Percentiles rank a stretch among this genome's conserved stretches.
Conservation (phyloP, 1,140 invertebrate species). For the Orussus abietinus region DNA sequence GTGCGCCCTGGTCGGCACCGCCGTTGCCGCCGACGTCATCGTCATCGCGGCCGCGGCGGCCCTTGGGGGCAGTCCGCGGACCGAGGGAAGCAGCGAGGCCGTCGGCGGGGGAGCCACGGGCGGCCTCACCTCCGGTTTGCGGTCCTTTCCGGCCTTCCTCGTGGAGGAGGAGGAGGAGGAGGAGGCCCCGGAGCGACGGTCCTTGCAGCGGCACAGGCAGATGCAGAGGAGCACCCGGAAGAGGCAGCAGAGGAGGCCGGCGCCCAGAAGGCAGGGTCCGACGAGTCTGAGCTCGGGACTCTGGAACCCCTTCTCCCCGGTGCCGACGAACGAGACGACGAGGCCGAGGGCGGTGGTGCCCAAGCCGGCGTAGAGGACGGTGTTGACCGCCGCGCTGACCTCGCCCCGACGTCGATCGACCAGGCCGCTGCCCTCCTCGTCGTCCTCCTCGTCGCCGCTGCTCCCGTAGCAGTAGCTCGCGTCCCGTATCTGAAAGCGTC, state of each 20-base stretch:
- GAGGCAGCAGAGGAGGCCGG: constrained; percentile 59
- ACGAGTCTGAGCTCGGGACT: constrained; percentile 78
- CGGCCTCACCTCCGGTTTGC: constrained; percentile 19
- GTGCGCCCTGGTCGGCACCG: constrained; percentile 27
- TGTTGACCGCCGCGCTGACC: constrained; percentile 68
- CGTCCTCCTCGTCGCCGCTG: constrained; percentile 62
- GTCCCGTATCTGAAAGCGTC: constrained; percentile 66
- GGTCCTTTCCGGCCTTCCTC: constrained; percentile 28
- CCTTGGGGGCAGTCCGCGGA: constrained; percentile 20
- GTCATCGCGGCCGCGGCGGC: constrained; percentile 8
- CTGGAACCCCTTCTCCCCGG: constrained; percentile 85
- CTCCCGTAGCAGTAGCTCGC: constrained; percentile 66
- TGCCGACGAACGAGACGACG: constrained; percentile 83
- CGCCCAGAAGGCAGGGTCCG: constrained; percentile 70
- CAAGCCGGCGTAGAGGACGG: constrained; percentile 79
- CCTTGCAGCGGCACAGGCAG: constrained; percentile 56
- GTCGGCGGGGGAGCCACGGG: constrained; percentile 27
- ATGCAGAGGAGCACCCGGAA: constrained; percentile 60
- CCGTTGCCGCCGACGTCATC: constrained; percentile 19
- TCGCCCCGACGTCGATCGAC: constrained; percentile 43
- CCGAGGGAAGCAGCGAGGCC: constrained; percentile 32
- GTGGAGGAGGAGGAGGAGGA: constrained; percentile 28
- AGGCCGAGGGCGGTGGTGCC: constrained; percentile 76
- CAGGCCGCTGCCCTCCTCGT: constrained; percentile 43
- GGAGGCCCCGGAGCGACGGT: constrained; percentile 39